Evolutionary conservation across 2,797 vertebrate species (phyloP), one percentile per base, ranked within the genome.

Genomic region (Sebastes alutus): DNA sequence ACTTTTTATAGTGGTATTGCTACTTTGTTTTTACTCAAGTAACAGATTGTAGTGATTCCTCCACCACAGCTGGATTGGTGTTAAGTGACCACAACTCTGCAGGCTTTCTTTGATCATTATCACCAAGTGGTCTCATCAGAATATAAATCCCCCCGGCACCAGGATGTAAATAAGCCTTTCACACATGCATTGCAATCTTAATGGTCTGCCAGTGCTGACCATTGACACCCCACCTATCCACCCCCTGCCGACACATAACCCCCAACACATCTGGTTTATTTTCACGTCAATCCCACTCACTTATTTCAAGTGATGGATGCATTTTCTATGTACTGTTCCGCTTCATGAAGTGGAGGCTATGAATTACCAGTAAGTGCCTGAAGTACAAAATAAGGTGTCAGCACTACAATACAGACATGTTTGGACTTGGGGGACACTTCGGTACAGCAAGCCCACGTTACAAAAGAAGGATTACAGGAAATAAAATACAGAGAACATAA

Each of bases 381-480:
- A 61, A 66, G 52, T 42, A 42, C 14, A 12, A 77, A 66, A 66
- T 25, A 23, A 61, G 4, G 18, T 69, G 55, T 32, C 60, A 32
- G 7, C 16, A 65, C 23, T 32, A 68, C 55, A 72, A n/a, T 20
- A 38, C 49, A 75, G 82, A 54, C 91, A 88, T 70, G 91, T 87
- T 82, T 18, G n/a, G 72, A 52, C 90, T 72, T 82, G 84, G 55
- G 61, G 75, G 32, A 63, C 29, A 18, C 10, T 42, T 16, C 5
- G 4, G n/a, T 56, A 25, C 22, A 72, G n/a, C 3, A 58, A 49
- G 18, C 35, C 73, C 22, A 70, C 72, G 42, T n/a, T 7, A 69
- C 81, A 90, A 82, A 84, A 71, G 70, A 67, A 6, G 76, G 52
- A 77, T 87, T 84, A 83, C 7, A 76, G 22, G 60, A 32, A 55